phyloP scores from a whole-genome alignment of 2,888 invertebrate species.

The Nemapogon koenigi region DNA sequence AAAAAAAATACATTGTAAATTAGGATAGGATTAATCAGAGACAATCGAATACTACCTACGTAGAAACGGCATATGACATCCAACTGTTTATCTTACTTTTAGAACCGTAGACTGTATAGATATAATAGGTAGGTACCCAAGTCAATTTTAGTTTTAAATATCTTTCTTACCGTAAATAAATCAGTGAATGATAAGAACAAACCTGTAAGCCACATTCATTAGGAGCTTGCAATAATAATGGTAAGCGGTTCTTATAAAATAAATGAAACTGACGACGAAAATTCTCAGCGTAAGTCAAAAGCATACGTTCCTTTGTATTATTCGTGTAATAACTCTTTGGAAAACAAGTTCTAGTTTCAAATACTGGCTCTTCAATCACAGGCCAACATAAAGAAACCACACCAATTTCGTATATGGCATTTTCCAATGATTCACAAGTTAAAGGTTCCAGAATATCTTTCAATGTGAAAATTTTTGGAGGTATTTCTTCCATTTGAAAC shows the following conservation, averaged over 20 bases:
- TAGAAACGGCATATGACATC: not conserved
- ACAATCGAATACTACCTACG: not conserved
- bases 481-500: slow-evolving; percentile 34
- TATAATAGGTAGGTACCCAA: not conserved
- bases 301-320: slow-evolving; percentile 71
- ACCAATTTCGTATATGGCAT: slow-evolving; percentile 67
- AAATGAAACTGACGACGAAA: slow-evolving; percentile 74
- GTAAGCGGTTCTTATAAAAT: slow-evolving; percentile 66
- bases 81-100: too few relatives aligned
- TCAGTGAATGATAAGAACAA: slow-evolving; percentile 15
- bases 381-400: slow-evolving; percentile 72
- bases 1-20: slow-evolving; percentile 17
- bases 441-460: slow-evolving; percentile 39
- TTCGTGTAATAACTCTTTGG: slow-evolving; percentile 71
- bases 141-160: not conserved
- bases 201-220: slow-evolving; percentile 84
- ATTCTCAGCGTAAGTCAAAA: slow-evolving; percentile 78
- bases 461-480: slow-evolving; percentile 40
- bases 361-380: slow-evolving; percentile 55
- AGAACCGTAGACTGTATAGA: too few relatives aligned
- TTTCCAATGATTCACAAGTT: slow-evolving; percentile 59
- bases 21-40: not conserved
- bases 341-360: slow-evolving; percentile 65
- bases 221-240: slow-evolving; percentile 71
- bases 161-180: slow-evolving; percentile 1